phyloP scores from a whole-genome alignment of 30 jellyfish, hydroid and myxozoan genomes.

The Euphysa ruthae region DNA sequence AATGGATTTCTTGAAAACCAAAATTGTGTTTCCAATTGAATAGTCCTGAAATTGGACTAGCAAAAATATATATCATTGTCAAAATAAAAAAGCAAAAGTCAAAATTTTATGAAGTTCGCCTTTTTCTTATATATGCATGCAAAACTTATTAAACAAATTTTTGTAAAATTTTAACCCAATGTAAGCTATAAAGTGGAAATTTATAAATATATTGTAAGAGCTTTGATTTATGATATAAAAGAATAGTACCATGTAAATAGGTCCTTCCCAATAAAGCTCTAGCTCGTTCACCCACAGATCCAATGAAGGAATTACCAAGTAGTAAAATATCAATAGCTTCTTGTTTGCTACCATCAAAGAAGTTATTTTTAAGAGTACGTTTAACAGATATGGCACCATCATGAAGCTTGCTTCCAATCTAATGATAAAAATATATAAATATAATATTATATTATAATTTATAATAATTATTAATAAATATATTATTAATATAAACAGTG shows the following conservation, averaged over 20 bases:
- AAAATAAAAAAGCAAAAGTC: too few species aligned
- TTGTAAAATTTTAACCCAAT: too few species aligned
- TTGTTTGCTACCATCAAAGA: constrained; percentile 91
- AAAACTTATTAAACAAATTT: too few species aligned
- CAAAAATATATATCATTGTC: too few species aligned
- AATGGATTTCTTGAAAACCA: too few species aligned
- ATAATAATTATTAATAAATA: neutral
- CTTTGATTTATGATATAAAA: neutral
- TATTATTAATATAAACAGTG: too few species aligned
- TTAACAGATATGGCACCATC: constrained; percentile 96
- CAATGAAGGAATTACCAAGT: constrained; percentile 77
- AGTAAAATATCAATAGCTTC: constrained; percentile 90
- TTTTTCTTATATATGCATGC: too few species aligned
- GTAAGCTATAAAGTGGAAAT: too few species aligned
- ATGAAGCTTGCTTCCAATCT: constrained; percentile 86
- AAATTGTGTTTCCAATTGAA: too few species aligned
- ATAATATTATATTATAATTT: neutral
- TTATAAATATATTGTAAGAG: too few species aligned
- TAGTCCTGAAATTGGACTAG: too few species aligned
- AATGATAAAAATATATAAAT: neutral
- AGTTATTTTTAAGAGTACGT: constrained; percentile 72
- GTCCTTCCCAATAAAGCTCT: constrained; percentile 72
- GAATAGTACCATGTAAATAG: constrained; percentile 44
- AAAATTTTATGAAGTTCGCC: too few species aligned
- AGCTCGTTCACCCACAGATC: constrained; percentile 87